These are phyloP conservation scores for Akabosia matsudoensis DNA, from an alignment of 1,140 invertebrate species.

Conservation along the genomic window DNA sequence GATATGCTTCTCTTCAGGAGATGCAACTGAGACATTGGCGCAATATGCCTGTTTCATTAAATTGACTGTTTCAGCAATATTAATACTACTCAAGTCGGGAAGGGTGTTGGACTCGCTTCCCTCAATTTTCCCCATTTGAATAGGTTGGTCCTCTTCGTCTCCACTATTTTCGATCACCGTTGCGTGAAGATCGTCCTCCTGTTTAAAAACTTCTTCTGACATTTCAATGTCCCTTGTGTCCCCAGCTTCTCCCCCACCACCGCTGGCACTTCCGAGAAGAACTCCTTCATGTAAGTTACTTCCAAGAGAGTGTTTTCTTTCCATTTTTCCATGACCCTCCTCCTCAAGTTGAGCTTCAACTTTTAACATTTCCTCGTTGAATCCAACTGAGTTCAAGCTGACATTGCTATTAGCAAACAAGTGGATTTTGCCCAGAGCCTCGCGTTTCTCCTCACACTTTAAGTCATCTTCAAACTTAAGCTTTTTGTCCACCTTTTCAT, in stretches of 20 bases:
- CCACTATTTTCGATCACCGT: not conserved
- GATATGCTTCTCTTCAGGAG: too few species aligned
- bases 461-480: constrained; percentile 37
- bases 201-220: not conserved
- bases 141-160: not conserved
- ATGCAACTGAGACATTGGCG: too few species aligned
- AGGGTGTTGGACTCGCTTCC: too few species aligned
- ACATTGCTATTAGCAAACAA: constrained; percentile 88
- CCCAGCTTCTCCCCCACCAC: not conserved
- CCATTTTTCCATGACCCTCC: not conserved
- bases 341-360: not conserved
- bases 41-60: too few species aligned
- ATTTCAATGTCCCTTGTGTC: not conserved
- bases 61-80: too few species aligned
- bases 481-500: constrained; percentile 29
- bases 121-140: not conserved
- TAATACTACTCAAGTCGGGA: too few species aligned
- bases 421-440: constrained; percentile 59
- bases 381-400: constrained; percentile 57
- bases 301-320: constrained; percentile 36
- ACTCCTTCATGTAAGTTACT: constrained; percentile 3
- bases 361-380: constrained; percentile 51
- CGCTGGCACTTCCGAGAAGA: not conserved
- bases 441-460: constrained; percentile 33
- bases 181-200: not conserved